Percentiles rank a stretch among this genome's conserved stretches.
These are phyloP conservation scores for Drymonia ruficornis DNA, from an alignment of 2,888 invertebrate species.

Conservation along the genomic window DNA sequence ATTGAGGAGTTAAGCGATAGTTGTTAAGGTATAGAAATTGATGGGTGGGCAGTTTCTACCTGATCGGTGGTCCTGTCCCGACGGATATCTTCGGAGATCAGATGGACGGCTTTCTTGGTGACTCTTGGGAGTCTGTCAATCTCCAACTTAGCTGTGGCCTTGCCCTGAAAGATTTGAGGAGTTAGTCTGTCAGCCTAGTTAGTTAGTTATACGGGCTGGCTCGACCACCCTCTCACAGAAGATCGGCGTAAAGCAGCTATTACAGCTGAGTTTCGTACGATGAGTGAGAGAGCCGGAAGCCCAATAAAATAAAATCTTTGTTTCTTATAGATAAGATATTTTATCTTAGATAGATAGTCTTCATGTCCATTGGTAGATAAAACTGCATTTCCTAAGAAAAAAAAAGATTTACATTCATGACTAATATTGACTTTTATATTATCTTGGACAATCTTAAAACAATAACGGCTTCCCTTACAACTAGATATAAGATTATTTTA, in stretches of 20 bases:
- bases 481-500: no score
- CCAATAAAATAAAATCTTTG: not conserved
- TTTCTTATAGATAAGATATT: not conserved
- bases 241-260: no score
- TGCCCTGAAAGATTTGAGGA: not conserved
- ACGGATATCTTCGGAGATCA: not conserved
- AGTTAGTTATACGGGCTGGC: no score
- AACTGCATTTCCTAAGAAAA: no score
- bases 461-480: no score
- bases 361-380: not conserved
- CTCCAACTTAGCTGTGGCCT: not conserved
- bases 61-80: not conserved
- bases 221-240: no score
- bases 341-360: not conserved
- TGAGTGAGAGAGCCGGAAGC: no score
- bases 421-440: no score
- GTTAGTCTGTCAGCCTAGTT: not conserved
- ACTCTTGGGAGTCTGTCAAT: not conserved
- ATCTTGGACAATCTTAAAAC: no score
- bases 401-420: no score
- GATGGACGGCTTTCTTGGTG: not conserved
- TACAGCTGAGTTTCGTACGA: no score
- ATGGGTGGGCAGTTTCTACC: not conserved
- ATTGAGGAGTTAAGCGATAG: conserved; percentile 6
- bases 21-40: not conserved